phyloP scores from a whole-genome alignment of 2,797 vertebrate species.

The Poecile montanus region DNA sequence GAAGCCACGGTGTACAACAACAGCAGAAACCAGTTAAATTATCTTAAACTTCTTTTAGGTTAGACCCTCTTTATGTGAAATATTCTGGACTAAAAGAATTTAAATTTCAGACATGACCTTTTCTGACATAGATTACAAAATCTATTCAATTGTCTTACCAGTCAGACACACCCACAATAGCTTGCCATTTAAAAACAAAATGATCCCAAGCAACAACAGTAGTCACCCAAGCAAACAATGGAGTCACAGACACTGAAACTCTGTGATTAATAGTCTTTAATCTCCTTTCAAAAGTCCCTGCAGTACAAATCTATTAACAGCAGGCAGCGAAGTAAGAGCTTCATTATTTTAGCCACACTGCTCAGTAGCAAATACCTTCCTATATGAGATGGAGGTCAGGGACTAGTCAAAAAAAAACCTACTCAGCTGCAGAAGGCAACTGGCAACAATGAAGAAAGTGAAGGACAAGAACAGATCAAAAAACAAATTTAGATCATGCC shows the following conservation, averaged over 20 bases:
- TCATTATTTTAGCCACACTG: not conserved
- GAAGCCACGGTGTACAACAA: not conserved
- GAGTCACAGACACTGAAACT: not conserved
- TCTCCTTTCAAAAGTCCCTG: slow-evolving; percentile 29
- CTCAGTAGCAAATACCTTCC: not conserved
- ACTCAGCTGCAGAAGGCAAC: not conserved
- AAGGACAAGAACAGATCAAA: not conserved
- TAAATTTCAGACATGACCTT: not conserved
- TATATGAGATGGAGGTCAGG: not conserved
- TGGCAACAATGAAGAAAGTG: not conserved
- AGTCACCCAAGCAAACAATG: not conserved
- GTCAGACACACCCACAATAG: not conserved
- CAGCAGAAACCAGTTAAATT: not conserved
- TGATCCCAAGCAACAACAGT: not conserved
- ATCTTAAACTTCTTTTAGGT: not conserved
- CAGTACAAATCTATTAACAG: slow-evolving; percentile 39
- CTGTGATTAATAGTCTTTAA: slow-evolving; percentile 52
- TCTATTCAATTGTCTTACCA: not conserved
- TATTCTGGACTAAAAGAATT: not conserved
- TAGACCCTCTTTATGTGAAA: not conserved
- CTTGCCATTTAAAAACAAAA: not conserved
- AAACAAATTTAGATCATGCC: not conserved
- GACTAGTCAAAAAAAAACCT: not conserved
- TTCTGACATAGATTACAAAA: not conserved
- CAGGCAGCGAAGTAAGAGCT: not conserved